Base-by-base conservation (phyloP, 2,888 invertebrate genomes). In the Galerucella nymphaeae region DNA sequence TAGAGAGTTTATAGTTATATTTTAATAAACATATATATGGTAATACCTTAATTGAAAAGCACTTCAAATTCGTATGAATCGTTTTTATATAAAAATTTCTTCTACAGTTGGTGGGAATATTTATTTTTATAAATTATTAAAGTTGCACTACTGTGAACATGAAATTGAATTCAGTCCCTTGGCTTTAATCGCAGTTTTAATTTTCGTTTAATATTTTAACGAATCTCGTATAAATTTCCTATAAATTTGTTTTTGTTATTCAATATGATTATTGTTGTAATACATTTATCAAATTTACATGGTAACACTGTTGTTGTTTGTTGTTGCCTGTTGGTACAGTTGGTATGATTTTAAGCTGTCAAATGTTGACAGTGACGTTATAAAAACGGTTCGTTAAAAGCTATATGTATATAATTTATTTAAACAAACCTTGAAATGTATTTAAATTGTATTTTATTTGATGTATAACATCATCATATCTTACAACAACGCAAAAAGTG, bases 401-500 rank as follows among this genome's bases (percentile, higher is more conserved):
- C 48, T 67, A 30, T 38, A 38, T 72, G 57, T 57, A 23, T 50
- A 9, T 38, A 66, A 45, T 66, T 66, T 63, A 63, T 45, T 20
- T 58, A 61, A 61, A 53, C 18, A n/a, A 67, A 69, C 69, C 53
- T 62, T 69, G 69, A 69, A 69, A 62, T 69, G 62, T n/a, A 42
- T 18, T 62, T 62, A 62, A 42, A 18, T 53, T 38, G n/a, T 50
- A 18, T 57, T 38, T 41, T 42, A 18, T 38, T 18, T 10, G 50
- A 14, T 11, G 30, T 66, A 66, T 55, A 65, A 45, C 64, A 66
- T 65, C 71, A 53, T 68, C 53, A 70, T 69, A 67, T 65, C 59
- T 41, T 82, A 77, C 9, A 38, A 38, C 72, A 72, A 59, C 76
- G 77, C 76, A 48, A 38, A 58, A 50, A 48, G 45, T 59, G 14